Evolutionary conservation across 2,888 invertebrate genomes (phyloP).

Genomic region (Aporophyla lueneburgensis): DNA sequence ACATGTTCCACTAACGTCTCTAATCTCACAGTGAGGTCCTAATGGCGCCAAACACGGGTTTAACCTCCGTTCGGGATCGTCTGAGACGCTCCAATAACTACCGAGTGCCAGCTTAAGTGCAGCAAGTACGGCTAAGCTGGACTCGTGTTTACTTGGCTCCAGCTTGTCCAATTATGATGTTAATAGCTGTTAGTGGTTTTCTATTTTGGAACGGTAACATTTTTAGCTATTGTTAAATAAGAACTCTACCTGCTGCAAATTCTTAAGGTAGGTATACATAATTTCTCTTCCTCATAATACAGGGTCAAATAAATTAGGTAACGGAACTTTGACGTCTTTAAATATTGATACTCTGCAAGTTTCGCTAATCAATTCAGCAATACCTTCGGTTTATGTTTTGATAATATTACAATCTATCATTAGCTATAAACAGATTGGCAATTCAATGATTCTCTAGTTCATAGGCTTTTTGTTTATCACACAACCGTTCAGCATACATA

Average conservation of each 20-base stretch:
- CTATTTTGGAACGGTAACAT: neutral
- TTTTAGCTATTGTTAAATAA: neutral
- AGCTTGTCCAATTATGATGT: slow-evolving; percentile 8
- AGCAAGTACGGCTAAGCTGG: slow-evolving; percentile 14
- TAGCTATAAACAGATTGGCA: too few relatives aligned
- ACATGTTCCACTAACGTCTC: slow-evolving; percentile 22
- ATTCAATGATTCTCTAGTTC: too few relatives aligned
- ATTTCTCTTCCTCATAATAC: too few relatives aligned
- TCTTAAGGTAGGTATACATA: too few relatives aligned
- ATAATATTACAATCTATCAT: too few relatives aligned
- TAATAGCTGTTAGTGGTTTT: neutral
- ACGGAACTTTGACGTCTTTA: too few relatives aligned
- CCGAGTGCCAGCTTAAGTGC: slow-evolving; percentile 15
- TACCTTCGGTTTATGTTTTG: too few relatives aligned
- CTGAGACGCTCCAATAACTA: slow-evolving; percentile 6
- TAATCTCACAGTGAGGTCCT: slow-evolving; percentile 25
- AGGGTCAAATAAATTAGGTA: too few relatives aligned
- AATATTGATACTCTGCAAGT: too few relatives aligned
- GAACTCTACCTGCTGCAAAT: neutral
- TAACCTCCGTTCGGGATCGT: slow-evolving; percentile 6
- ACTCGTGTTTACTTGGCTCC: slow-evolving; percentile 1
- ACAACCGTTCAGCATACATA: too few relatives aligned
- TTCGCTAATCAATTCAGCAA: too few relatives aligned
- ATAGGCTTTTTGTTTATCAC: too few relatives aligned
- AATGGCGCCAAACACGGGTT: slow-evolving; percentile 16